Percentiles rank a stretch among this genome's conserved stretches.
These are phyloP conservation scores for Bujurquina vittata DNA, from an alignment of 2,113 vertebrate species.

Conservation along the genomic window DNA sequence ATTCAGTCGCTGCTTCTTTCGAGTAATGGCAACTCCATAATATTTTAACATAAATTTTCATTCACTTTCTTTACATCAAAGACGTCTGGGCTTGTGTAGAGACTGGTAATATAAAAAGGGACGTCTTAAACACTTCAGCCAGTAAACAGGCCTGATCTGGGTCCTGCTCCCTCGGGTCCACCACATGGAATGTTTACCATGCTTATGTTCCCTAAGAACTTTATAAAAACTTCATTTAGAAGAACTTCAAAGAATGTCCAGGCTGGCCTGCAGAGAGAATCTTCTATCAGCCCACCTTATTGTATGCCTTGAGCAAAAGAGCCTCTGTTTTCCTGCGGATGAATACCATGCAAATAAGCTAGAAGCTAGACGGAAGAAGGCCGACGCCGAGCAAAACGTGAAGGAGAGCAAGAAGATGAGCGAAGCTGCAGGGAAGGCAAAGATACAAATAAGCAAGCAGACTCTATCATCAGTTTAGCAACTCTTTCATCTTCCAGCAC, in stretches of 20 bases:
- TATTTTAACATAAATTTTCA: constrained; percentile 65
- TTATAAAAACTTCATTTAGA: constrained; percentile 50
- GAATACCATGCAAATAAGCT: constrained; percentile 60
- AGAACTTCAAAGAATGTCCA: constrained; percentile 64
- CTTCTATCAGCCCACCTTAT: constrained; percentile 42
- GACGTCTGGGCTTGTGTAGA: constrained; percentile 31
- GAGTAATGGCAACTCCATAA: constrained; percentile 27
- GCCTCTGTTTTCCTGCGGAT: constrained; percentile 24
- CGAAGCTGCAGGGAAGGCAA: constrained; percentile 42
- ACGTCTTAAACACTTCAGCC: constrained; percentile 56
- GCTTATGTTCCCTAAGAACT: constrained; percentile 34
- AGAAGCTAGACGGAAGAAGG: constrained; percentile 31
- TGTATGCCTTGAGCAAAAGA: constrained; percentile 45
- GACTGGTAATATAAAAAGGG: constrained; percentile 31
- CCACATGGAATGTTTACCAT: constrained; percentile 53
- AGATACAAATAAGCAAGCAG: constrained; percentile 17
- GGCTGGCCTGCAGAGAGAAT: constrained; percentile 8
- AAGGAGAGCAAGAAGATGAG: constrained; percentile 23
- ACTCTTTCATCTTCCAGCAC: constrained; percentile 23
- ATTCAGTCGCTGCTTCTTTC: constrained; percentile 29
- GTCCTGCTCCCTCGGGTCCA: constrained; percentile 47
- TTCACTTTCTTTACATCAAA: constrained; percentile 61
- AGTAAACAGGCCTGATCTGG: constrained; percentile 64
- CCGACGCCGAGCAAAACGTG: not conserved
- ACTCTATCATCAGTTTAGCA: constrained; percentile 46